These are phyloP conservation scores for Micrasema longulum DNA, from an alignment of 1,140 invertebrate genomes.

Conservation along the genomic window DNA sequence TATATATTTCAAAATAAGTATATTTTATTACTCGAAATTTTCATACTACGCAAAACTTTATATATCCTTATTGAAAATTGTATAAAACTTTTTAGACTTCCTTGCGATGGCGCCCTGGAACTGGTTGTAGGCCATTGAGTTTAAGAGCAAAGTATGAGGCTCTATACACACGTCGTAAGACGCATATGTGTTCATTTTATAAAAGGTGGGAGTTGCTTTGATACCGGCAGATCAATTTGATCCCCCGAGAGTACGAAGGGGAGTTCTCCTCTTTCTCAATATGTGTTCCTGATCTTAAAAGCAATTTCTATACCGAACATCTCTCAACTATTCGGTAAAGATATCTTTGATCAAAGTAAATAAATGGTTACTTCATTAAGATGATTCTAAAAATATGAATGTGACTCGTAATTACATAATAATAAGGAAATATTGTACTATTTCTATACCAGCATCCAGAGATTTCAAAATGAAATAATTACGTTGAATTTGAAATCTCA, in stretches of 20 bases:
- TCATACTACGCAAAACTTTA: not conserved
- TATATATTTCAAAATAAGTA: not conserved
- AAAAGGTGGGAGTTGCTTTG: not conserved
- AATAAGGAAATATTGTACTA: too few species aligned
- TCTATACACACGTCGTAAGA: not conserved
- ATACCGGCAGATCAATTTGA: constrained; percentile 24
- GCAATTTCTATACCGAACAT: constrained; percentile 17
- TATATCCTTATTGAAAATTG: not conserved
- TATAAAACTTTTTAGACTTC: not conserved
- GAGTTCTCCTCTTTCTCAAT: not conserved
- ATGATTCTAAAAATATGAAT: not conserved
- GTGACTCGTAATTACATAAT: too few species aligned
- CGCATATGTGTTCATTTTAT: too few species aligned
- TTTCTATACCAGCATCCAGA: too few species aligned
- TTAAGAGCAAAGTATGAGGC: not conserved
- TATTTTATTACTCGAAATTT: not conserved
- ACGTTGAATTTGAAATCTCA: too few species aligned
- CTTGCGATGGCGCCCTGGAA: not conserved
- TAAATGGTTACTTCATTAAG: constrained; percentile 17
- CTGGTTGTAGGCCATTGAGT: not conserved
- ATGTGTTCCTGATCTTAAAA: constrained; percentile 31
- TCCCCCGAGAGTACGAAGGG: constrained; percentile 3
- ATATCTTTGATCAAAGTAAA: constrained; percentile 13
- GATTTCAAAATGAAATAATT: too few species aligned
- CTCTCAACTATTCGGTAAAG: constrained; percentile 4